These are phyloP conservation scores for Vanessa cardui DNA, from an alignment of 2,888 invertebrate species.

Conservation along the genomic window DNA sequence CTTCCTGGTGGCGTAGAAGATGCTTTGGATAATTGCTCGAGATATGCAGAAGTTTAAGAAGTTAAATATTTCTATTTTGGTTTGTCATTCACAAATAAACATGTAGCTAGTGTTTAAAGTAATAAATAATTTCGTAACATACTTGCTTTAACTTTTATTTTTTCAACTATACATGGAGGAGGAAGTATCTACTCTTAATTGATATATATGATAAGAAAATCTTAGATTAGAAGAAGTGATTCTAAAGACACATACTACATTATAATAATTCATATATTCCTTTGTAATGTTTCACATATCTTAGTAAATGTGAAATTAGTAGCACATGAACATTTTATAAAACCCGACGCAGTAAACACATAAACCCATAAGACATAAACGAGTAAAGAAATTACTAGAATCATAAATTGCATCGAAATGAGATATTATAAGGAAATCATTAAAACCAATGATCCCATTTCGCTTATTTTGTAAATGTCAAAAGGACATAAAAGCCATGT, in stretches of 20 bases:
- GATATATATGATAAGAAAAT: no score
- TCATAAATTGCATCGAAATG: constrained; percentile 3
- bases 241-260: no score
- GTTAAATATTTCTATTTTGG: background rate
- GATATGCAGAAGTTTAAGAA: background rate
- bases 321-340: background rate
- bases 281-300: no score
- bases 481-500: constrained; percentile 19
- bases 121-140: no score
- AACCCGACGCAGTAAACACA: background rate
- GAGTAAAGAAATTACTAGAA: constrained; percentile 8
- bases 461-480: constrained; percentile 22
- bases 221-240: no score
- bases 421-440: constrained; percentile 22
- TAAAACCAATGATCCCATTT: constrained; percentile 13
- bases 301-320: background rate
- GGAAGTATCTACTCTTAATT: no score
- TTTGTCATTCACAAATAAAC: background rate
- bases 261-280: no score
- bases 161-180: no score
- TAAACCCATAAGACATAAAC: background rate
- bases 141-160: no score
- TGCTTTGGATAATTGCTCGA: background rate
- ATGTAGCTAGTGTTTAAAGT: no score
- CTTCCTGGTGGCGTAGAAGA: background rate